A percentile compares a stretch with the other conserved stretches of the same genome.
Conservation (phyloP, 2,113 vertebrate genomes). For the Formicarius rufipectus region DNA sequence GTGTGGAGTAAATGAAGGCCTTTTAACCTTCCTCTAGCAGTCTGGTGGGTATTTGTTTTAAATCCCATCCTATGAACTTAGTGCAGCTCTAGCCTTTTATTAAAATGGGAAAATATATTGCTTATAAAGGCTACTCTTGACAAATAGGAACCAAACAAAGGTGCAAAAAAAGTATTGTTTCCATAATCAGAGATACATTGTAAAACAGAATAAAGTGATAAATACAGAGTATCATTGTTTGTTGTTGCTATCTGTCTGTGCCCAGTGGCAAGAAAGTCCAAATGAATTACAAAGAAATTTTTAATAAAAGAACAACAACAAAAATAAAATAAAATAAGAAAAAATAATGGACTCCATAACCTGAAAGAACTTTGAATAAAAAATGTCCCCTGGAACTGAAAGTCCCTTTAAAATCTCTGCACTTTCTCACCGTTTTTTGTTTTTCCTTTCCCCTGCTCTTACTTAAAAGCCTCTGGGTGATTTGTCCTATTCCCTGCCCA, state of each 20-base stretch:
- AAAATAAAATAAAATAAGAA: not conserved
- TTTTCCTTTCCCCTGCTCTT: slow-evolving; percentile 4
- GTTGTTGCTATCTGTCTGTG: slow-evolving; percentile 65
- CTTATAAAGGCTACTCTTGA: slow-evolving; percentile 66
- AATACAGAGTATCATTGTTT: slow-evolving; percentile 62
- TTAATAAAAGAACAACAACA: slow-evolving; percentile 67
- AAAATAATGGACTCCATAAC: slow-evolving; percentile 36
- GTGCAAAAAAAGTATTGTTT: slow-evolving; percentile 74
- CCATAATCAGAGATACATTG: slow-evolving; percentile 60
- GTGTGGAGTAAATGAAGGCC: not conserved
- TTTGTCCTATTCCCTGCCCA: slow-evolving; percentile 63
- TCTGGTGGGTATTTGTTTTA: slow-evolving; percentile 33
- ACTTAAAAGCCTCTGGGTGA: slow-evolving; percentile 56
- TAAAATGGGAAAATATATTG: slow-evolving; percentile 77
- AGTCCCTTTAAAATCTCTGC: slow-evolving; percentile 24
- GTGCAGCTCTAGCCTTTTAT: slow-evolving; percentile 68
- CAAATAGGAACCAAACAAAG: slow-evolving; percentile 58
- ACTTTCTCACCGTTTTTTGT: not conserved
- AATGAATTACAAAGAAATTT: slow-evolving; percentile 65
- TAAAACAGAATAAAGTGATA: slow-evolving; percentile 72
- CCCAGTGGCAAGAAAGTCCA: slow-evolving; percentile 55
- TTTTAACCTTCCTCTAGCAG: slow-evolving; percentile 8
- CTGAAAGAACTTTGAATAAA: slow-evolving; percentile 57
- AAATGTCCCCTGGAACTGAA: slow-evolving; percentile 40
- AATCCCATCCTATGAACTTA: slow-evolving; percentile 20